Base-by-base conservation (phyloP, 2,113 vertebrate genomes). In the Hylia prasina region DNA sequence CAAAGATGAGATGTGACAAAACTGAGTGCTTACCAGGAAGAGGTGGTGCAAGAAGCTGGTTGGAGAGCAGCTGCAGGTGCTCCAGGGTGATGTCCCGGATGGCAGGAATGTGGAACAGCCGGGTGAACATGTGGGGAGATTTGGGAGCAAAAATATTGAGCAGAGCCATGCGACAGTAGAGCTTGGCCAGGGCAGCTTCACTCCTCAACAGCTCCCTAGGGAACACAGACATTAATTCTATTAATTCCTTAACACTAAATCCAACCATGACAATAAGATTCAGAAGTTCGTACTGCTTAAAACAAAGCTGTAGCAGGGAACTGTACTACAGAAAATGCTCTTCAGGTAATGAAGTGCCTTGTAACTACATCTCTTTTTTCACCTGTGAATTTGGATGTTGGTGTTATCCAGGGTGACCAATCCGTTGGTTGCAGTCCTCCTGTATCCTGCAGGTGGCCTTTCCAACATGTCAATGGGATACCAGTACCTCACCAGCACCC, bases 331-430 rank as follows among this genome's bases (percentile, higher is more conserved):
- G 5, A 58, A 82, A 82, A 88, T 3, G 6, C 17, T 19, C 17
- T 2, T 64, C 33, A 91, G 40, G 9, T 33, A 61, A 39, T 11
- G 9, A 83, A 54, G 24, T 3, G 24, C 16, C 22, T 53, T 39
- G 16, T 11, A 63, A 28, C 11, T 6, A 10, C n/a, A 7, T 30
- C 12, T 37, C 15, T 9, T 8, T 15, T 42, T 11, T 96, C 97
- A 99, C 99, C 99, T 99, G 97, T 99, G 99, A 93, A 99, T 99
- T 87, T 99, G 99, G 92, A 99, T 99, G 97, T 99, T 99, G 97
- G 99, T 99, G 48, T 99, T 99, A 96, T 99, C 99, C 90, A 99
- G 83, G 48, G 99, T 99, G 78, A 99, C 98, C 63, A 99, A 96
- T 8, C 99, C 99, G 9, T 99, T 99, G 42, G 99, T 99, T 10